Evolutionary conservation across 2,888 invertebrate genomes (phyloP).

Genomic region (Capitulum mitella): DNA sequence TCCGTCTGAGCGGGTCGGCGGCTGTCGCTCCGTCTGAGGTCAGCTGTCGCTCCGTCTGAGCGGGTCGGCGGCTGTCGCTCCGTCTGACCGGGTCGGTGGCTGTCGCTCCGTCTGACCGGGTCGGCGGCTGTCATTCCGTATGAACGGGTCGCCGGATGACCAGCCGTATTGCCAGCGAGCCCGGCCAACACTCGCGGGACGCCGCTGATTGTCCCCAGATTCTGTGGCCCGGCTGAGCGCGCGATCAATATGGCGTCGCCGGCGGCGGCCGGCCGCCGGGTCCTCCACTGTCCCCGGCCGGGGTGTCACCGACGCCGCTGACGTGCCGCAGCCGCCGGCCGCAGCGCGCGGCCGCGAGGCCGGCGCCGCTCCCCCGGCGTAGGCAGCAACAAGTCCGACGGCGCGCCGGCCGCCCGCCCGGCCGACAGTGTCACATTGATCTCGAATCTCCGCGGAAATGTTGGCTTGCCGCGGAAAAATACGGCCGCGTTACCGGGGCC

Average conservation of each 20-base stretch:
- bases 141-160: no score
- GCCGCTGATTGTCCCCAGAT: background rate
- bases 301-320: background rate
- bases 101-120: background rate
- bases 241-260: background rate
- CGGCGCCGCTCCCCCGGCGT: no score
- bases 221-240: background rate
- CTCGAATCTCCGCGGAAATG: background rate
- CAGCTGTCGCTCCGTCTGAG: no score
- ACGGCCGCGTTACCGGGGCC: background rate
- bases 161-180: background rate
- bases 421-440: background rate
- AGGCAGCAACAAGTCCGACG: background rate
- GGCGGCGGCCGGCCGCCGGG: background rate
- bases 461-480: background rate
- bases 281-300: no score
- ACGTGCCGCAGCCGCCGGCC: background rate
- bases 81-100: no score
- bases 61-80: no score
- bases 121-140: background rate
- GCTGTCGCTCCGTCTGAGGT: no score
- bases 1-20: no score
- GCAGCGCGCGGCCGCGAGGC: no score
- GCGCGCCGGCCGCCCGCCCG: background rate
- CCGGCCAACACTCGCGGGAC: no score